phyloP scores from a whole-genome alignment of 2,888 invertebrate genomes.

The Heliconius sara region DNA sequence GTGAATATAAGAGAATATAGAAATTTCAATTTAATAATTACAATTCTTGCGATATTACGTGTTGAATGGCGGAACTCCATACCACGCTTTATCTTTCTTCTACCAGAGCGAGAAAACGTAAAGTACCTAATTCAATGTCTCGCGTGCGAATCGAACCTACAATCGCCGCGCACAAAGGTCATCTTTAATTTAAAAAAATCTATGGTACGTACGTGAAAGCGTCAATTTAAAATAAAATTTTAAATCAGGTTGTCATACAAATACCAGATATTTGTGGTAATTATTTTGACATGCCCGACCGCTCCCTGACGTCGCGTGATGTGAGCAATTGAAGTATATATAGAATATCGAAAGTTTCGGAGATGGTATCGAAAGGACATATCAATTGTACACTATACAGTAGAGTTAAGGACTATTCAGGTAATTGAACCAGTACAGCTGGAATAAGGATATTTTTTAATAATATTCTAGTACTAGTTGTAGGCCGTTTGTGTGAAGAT shows the following conservation, averaged over 20 bases:
- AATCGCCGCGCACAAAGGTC: too few species aligned
- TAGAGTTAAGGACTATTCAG: not conserved
- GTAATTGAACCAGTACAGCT: not conserved
- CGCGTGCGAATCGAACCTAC: too few species aligned
- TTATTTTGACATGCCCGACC: constrained; percentile 68
- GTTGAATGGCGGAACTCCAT: too few species aligned
- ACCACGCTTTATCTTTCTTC: too few species aligned
- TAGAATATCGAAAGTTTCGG: constrained; percentile 18
- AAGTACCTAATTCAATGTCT: too few species aligned
- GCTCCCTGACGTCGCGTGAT: constrained; percentile 48
- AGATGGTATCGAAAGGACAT: not conserved
- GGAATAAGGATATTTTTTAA: not conserved
- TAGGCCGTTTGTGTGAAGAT: not conserved
- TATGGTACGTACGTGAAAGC: constrained; percentile 30
- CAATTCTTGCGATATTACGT: too few species aligned
- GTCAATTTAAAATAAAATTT: constrained; percentile 46
- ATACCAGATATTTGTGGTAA: constrained; percentile 64
- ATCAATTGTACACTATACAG: not conserved
- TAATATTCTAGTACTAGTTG: not conserved
- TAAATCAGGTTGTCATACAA: constrained; percentile 58
- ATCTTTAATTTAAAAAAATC: constrained; percentile 2
- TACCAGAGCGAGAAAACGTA: too few species aligned
- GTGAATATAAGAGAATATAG: too few species aligned
- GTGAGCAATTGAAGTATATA: constrained; percentile 32
- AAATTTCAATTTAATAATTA: too few species aligned